A percentile compares a stretch with the other conserved stretches of the same genome.
Evolutionary conservation across 2,113 vertebrate genomes (phyloP).

Genomic region (Casuarius casuarius): DNA sequence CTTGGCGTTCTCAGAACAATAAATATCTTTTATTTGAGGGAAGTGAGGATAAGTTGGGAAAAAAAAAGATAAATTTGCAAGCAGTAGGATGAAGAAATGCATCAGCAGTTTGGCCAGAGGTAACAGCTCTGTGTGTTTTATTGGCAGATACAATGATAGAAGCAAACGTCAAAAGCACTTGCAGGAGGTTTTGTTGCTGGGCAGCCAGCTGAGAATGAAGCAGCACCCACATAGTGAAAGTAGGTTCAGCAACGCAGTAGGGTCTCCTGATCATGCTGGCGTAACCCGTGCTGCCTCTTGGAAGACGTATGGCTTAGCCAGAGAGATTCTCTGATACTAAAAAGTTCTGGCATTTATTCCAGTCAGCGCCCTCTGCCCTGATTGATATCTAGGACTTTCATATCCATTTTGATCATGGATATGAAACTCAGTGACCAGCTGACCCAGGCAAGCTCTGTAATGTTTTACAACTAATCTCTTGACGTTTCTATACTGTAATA

Average conservation of each 20-base stretch:
- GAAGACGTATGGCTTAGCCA: neutral
- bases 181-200: neutral
- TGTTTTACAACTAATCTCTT: neutral
- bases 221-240: neutral
- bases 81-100: neutral
- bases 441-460: neutral
- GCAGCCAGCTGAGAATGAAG: neutral
- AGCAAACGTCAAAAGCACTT: neutral
- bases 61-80: neutral
- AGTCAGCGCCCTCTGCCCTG: neutral
- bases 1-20: neutral
- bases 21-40: neutral
- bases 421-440: neutral
- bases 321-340: neutral
- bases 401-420: neutral
- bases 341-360: neutral
- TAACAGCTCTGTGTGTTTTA: neutral
- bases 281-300: neutral
- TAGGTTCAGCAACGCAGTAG: neutral
- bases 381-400: neutral
- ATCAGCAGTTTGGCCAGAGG: neutral
- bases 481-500: neutral
- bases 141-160: neutral
- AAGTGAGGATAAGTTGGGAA: neutral
- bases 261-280: neutral